A percentile compares a stretch with the other conserved stretches of the same genome.
These are phyloP conservation scores for Idaea biselata DNA, from an alignment of 2,888 invertebrate genomes.

Conservation along the genomic window DNA sequence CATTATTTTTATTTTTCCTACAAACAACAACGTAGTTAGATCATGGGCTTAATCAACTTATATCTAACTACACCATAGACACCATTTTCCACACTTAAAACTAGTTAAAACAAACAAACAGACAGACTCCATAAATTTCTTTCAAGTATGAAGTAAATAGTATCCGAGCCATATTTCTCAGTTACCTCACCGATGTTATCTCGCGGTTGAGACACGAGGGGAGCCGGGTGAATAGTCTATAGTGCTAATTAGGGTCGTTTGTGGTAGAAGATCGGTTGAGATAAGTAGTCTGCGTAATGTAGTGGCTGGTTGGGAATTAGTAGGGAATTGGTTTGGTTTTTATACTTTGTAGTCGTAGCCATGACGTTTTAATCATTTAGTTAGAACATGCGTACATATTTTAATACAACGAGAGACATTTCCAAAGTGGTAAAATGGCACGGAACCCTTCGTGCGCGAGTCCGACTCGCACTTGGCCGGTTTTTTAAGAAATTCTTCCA, in stretches of 20 bases:
- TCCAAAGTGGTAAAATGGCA: too few species aligned
- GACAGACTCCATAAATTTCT: slow-evolving; percentile 25
- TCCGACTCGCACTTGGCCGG: too few species aligned
- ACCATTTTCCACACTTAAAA: slow-evolving; percentile 6
- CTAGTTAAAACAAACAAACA: slow-evolving; percentile 7
- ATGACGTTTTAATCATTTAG: too few species aligned
- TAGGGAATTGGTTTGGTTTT: slow-evolving; percentile 15
- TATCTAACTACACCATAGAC: not conserved
- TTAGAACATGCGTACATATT: too few species aligned
- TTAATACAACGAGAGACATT: too few species aligned
- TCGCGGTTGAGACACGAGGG: slow-evolving; percentile 27
- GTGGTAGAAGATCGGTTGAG: not conserved
- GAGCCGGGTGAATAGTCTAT: slow-evolving; percentile 22
- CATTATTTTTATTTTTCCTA: not conserved
- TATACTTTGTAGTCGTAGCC: too few species aligned
- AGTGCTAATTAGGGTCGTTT: slow-evolving; percentile 10
- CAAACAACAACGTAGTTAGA: not conserved
- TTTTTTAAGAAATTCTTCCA: too few species aligned
- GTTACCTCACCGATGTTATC: slow-evolving; percentile 29
- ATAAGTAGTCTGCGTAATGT: not conserved
- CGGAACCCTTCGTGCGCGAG: too few species aligned
- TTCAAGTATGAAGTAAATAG: slow-evolving; percentile 24
- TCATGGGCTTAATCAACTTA: not conserved
- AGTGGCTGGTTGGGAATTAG: not conserved
- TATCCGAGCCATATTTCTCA: slow-evolving; percentile 27